These are phyloP conservation scores for Polydesmus complanatus DNA, from an alignment of 2,888 invertebrate genomes.

Conservation along the genomic window DNA sequence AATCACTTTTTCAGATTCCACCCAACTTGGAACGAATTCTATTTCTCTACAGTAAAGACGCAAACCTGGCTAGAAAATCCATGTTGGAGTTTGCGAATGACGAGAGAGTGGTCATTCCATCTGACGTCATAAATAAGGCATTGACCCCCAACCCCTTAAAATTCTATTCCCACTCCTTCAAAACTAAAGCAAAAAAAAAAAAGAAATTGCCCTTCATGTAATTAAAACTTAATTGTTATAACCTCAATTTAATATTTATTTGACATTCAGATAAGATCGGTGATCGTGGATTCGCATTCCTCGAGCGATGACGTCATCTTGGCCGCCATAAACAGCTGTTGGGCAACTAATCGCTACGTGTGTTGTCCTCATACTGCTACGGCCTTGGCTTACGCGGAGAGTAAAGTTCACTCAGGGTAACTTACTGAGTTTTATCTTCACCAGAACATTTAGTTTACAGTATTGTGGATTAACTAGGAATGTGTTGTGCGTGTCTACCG, in stretches of 20 bases:
- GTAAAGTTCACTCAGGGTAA: too few relatives aligned
- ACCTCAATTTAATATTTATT: conserved; percentile 8
- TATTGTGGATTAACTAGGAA: not conserved
- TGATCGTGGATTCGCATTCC: conserved; percentile 21
- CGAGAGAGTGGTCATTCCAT: not conserved
- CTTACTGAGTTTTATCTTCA: not conserved
- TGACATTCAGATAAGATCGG: conserved; percentile 22
- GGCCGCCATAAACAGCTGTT: conserved; percentile 29
- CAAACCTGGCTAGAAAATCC: conserved; percentile 23
- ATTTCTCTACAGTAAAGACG: conserved; percentile 28
- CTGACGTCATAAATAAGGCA: too few relatives aligned
- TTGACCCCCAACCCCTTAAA: too few relatives aligned
- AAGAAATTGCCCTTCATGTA: conserved; percentile 3
- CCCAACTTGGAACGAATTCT: conserved; percentile 36
- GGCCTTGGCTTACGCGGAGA: conserved; percentile 30
- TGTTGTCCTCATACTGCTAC: conserved; percentile 37
- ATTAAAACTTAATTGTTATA: conserved; percentile 9
- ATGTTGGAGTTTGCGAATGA: conserved; percentile 22
- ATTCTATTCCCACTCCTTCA: too few relatives aligned
- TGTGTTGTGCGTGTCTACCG: conserved; percentile 31
- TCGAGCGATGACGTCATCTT: conserved; percentile 28
- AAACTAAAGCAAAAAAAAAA: too few relatives aligned
- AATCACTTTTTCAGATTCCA: conserved; percentile 26
- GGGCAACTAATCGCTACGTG: conserved; percentile 30
- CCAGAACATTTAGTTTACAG: not conserved